Percentiles rank a stretch among this genome's conserved stretches.
These are phyloP conservation scores for Lutjanus argentimaculatus DNA, from an alignment of 2,797 vertebrate genomes.

Conservation along the genomic window DNA sequence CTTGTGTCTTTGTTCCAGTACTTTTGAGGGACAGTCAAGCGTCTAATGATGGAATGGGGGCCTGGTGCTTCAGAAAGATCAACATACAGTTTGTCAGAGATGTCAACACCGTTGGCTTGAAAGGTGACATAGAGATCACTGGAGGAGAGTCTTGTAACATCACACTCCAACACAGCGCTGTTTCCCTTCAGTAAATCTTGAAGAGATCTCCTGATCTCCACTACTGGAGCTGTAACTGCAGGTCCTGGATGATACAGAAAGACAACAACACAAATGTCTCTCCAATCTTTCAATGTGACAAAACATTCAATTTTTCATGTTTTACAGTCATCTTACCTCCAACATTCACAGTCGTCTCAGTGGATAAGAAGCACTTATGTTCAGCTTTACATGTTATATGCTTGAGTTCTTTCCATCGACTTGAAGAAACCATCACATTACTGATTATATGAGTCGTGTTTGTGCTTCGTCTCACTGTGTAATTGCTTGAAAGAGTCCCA, in stretches of 20 bases:
- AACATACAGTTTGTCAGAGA: conserved; percentile 41
- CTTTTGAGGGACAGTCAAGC: conserved; percentile 14
- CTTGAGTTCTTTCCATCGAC: conserved; percentile 39
- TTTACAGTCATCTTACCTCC: conserved; percentile 47
- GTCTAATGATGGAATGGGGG: conserved; percentile 55
- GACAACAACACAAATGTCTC: background rate
- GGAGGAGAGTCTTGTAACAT: conserved; percentile 57
- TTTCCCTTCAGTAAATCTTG: conserved; percentile 30
- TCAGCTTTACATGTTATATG: conserved; percentile 69
- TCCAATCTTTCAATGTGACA: background rate
- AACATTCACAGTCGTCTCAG: background rate
- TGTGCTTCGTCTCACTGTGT: accelerated
- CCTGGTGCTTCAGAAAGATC: conserved; percentile 48
- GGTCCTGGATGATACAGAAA: conserved; percentile 52
- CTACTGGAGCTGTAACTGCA: conserved; percentile 31
- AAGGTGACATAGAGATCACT: conserved; percentile 69
- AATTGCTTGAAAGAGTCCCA: accelerated
- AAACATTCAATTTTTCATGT: background rate
- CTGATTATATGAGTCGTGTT: conserved; percentile 30
- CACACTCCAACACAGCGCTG: conserved; percentile 68
- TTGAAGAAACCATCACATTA: conserved; percentile 27
- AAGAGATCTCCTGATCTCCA: conserved; percentile 74
- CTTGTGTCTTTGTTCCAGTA: background rate
- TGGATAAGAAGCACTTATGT: conserved; percentile 68
- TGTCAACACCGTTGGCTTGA: background rate